Evolutionary conservation across 2,797 vertebrate species (phyloP), one percentile per base, ranked within the genome.

Genomic region (Pachyuromys duprasi): DNA sequence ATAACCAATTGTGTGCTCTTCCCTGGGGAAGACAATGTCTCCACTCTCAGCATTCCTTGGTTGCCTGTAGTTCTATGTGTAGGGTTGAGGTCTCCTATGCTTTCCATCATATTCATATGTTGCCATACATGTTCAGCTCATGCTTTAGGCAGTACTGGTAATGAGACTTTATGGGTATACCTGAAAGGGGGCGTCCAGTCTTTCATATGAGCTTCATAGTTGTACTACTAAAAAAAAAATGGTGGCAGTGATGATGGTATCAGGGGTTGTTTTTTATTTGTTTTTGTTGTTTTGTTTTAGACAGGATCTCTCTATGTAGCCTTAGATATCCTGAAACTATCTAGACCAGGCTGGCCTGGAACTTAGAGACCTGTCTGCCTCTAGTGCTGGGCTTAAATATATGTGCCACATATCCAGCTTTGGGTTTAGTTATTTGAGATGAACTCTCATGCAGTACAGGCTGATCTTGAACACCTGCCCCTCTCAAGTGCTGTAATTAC

Each of bases 141-240:
- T n/a, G 63, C 63, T 84, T 49, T 49, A 84, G 28, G 31, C 82
- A n/a, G 20, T 49, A 42, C 22, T 2, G 11, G 12, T 49, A 31
- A 42, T 49, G 45, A 24, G 82, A 33, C 28, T 84, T 24, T 14
- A 49, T 53, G 42, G 31, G 18, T 49, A 26, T 20, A 5, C 53
- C 69, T 49, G n/a, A 74, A 60, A 87, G 5, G 86, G 31, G 72
- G 15, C 53, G 93, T 45, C 65, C 49, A 79, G 13, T 67, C 70
- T 93, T 89, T 86, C 92, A 67, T 82, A 79, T 20, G 53, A 20
- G 82, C 81, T 39, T 90, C 36, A 24, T 9, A n/a, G 28, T 74
- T 96, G 88, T 78, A 53, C 31, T 72, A 31, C 70, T 75, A 60
- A 79, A 84, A 90, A 89, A n/a, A 24, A 69, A 31, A 87, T 7